phyloP scores from a whole-genome alignment of 2,888 invertebrate genomes.

The Acronicta alni region DNA sequence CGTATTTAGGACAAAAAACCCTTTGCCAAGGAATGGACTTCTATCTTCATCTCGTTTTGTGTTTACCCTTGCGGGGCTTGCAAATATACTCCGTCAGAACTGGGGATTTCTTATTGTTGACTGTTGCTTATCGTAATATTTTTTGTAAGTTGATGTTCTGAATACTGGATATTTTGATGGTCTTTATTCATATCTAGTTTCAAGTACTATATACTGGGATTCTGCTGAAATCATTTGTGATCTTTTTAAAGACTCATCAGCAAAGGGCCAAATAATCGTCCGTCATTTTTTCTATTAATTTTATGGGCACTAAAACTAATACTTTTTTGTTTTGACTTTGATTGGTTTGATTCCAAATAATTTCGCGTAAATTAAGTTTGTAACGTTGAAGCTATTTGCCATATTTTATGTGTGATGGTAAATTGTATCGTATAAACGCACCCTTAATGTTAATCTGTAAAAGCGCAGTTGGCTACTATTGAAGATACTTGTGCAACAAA shows the following conservation, averaged over 20 bases:
- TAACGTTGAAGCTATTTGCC: no score
- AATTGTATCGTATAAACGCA: no score
- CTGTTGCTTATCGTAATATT: slow-evolving; percentile 44
- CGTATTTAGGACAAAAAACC: slow-evolving; percentile 79
- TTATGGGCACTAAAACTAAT: no score
- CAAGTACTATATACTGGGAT: no score
- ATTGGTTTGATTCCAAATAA: slow-evolving; percentile 36
- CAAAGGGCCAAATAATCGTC: no score
- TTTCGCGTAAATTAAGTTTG: no score
- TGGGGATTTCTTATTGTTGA: slow-evolving; percentile 46
- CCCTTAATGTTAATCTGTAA: slow-evolving; percentile 42
- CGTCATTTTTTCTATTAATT: no score
- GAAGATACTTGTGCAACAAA: slow-evolving; percentile 21
- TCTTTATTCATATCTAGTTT: slow-evolving; percentile 8
- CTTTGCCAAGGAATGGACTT: slow-evolving; percentile 70
- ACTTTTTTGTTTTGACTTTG: no score
- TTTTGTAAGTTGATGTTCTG: slow-evolving; percentile 5
- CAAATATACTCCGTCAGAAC: slow-evolving; percentile 64
- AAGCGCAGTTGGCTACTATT: slow-evolving; percentile 28
- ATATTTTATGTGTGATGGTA: no score
- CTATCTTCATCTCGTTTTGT: slow-evolving; percentile 77
- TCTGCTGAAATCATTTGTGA: no score
- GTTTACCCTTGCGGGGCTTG: slow-evolving; percentile 66
- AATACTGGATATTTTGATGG: background rate
- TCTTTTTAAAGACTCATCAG: no score